These are phyloP conservation scores for Poecile montanus DNA, from an alignment of 2,797 vertebrate species.

Conservation along the genomic window DNA sequence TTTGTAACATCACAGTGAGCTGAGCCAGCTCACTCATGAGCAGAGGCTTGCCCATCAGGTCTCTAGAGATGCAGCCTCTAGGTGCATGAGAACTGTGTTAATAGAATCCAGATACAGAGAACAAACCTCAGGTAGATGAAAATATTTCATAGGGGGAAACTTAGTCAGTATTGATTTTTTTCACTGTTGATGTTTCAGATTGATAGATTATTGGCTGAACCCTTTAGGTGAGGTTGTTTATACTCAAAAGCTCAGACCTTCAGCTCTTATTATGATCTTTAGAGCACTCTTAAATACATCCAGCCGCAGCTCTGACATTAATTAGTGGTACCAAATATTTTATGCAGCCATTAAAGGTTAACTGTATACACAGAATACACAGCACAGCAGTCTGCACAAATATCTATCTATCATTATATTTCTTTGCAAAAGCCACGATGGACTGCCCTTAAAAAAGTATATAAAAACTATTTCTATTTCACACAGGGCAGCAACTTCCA, in stretches of 20 bases:
- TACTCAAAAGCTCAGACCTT: not conserved
- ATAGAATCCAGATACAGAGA: not conserved
- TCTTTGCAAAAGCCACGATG: not conserved
- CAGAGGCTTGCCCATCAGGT: not conserved
- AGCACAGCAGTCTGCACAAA: not conserved
- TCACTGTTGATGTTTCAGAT: not conserved
- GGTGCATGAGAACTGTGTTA: not conserved
- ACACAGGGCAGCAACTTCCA: not conserved
- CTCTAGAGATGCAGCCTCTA: not conserved
- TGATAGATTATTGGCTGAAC: not conserved
- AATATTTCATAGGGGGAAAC: not conserved
- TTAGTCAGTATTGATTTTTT: not conserved
- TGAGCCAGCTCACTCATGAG: not conserved
- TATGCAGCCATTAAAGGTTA: not conserved
- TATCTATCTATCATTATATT: not conserved
- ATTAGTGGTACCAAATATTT: not conserved
- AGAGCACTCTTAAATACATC: not conserved
- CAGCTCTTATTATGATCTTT: not conserved
- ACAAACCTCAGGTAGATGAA: not conserved
- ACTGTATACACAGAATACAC: not conserved
- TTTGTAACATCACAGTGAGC: not conserved
- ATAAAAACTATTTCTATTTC: not conserved
- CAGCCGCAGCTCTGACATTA: not conserved
- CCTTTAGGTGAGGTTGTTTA: not conserved
- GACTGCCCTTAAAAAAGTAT: not conserved